Base-by-base conservation (phyloP, 1,140 invertebrate species). In the Pogonomyrmex californicus region DNA sequence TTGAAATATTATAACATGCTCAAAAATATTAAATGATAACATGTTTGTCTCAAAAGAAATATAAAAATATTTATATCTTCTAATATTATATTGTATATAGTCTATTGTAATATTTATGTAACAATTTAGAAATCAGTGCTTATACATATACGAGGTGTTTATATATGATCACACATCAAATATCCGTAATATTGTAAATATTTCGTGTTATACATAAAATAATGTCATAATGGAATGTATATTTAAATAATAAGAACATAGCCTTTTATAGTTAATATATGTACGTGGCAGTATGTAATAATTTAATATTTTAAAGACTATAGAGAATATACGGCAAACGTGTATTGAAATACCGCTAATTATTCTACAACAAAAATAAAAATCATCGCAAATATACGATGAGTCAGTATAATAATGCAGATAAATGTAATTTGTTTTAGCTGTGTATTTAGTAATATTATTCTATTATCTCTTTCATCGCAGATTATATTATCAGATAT, bases 211-310 rank as follows among this genome's bases (percentile, higher is more conserved):
- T 63, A 47, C 79, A 60, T 85, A 85, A 49, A 89, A 90, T 54
- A 70, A 49, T 63, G 65, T 65, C 73, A 85, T 36, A 81, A 33
- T 85, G 90, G 90, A 91, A 91, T 91, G 90, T 90, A 82, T 51
- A 33, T n/a, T 83, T 88, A 90, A 86, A 88, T 88, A 73, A 88
- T 87, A 73, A 65, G 30, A 83, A 63, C 54, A 90, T 86, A 88
- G 78, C 73, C 47, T 71, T 77, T 77, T n/a, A n/a, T n/a, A n/a
- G n/a, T n/a, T 78, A 79, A 49, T 1, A 58, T 58, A 65, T 47
- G 17, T 23, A 71, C 36, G 70, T 86, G 81, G 86, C 86, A 90
- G 81, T 90, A 90, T 73, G 54, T 14, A 87, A 86, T 85, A 87
- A 87, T 86, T 79, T 86, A 87, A 71, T 33, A 77, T 65, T 85